Base-by-base conservation (phyloP, 2,113 vertebrate genomes). In the Malurus melanocephalus region DNA sequence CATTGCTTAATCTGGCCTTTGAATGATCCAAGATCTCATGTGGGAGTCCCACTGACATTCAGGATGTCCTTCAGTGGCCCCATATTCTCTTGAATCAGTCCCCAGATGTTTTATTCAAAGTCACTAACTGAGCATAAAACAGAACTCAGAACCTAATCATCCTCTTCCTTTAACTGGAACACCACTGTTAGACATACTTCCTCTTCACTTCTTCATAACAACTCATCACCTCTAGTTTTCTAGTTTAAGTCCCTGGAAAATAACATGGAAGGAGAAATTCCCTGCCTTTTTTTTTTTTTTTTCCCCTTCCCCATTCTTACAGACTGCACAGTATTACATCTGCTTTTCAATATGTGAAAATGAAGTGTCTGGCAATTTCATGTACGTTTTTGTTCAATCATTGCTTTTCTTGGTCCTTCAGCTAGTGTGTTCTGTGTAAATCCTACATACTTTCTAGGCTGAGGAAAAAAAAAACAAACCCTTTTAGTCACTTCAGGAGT, bases 241-340 rank as follows among this genome's bases (percentile, higher is more conserved):
- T 61, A 46, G 23, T 55, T 87, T 66, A 53, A 76, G 11, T 75
- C 24, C 8, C 19, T 46, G 78, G 38, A 79, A 94, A 93, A 92
- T 51, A 72, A 72, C 8, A 3, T 38, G 19, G 8, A 78, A 87
- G 62, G 11, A 84, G 46, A 92, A 85, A 87, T 62, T 62, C 3
- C 7, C 4, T 4, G 4, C 21, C 10, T 27, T 16, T 4, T 33
- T 16, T n/a, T 27, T 16, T 4, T 33, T 16, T n/a, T 13, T 26
- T 57, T 20, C 2, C 8, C 1, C 1, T 6, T 6, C 14, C 4
- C 3, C 3, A 13, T 12, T 21, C 32, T 57, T 64, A 17, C 0
- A 40, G 22, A 32, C 28, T 61, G 78, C 17, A 86, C 18, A 43
- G 32, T 26, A 49, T 79, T 65, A 78, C 45, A 17, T 65, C 33